Evolutionary conservation across 1,140 invertebrate species (phyloP).

Genomic region (Drosophila ercepeae): DNA sequence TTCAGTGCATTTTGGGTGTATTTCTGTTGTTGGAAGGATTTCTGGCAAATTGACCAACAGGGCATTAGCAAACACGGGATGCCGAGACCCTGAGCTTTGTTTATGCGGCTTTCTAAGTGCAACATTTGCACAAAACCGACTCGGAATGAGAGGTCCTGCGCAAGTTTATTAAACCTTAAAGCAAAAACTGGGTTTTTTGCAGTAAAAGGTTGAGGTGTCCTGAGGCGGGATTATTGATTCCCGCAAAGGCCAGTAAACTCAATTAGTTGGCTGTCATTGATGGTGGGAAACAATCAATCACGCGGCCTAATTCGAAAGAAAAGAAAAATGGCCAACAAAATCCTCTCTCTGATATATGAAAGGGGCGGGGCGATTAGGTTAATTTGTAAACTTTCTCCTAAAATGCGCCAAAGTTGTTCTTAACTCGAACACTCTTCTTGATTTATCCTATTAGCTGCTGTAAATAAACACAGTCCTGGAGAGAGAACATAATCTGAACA

Average conservation of each 20-base stretch:
- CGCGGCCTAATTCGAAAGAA: not conserved
- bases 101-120: conserved; percentile 53
- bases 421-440: conserved; percentile 5
- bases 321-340: not conserved
- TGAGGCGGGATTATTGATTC: conserved; percentile 23
- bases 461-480: conserved; percentile 34
- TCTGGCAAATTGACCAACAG: conserved; percentile 29
- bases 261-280: conserved; percentile 34
- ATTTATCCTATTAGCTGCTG: conserved; percentile 40
- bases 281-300: conserved; percentile 31
- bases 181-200: not conserved
- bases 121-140: conserved; percentile 37
- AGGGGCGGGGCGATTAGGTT: not conserved
- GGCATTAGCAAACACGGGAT: conserved; percentile 2
- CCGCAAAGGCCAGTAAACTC: conserved; percentile 18
- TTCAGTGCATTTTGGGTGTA: conserved; percentile 10
- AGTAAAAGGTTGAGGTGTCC: not conserved
- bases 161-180: not conserved
- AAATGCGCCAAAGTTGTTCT: conserved; percentile 18
- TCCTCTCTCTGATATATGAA: conserved; percentile 4
- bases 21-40: not conserved
- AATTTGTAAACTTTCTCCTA: conserved; percentile 13
- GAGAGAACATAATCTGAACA: conserved; percentile 23
- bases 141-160: not conserved
- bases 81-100: conserved; percentile 23